These are phyloP conservation scores for Lithophane leautieri DNA, from an alignment of 2,888 invertebrate species.

Conservation along the genomic window DNA sequence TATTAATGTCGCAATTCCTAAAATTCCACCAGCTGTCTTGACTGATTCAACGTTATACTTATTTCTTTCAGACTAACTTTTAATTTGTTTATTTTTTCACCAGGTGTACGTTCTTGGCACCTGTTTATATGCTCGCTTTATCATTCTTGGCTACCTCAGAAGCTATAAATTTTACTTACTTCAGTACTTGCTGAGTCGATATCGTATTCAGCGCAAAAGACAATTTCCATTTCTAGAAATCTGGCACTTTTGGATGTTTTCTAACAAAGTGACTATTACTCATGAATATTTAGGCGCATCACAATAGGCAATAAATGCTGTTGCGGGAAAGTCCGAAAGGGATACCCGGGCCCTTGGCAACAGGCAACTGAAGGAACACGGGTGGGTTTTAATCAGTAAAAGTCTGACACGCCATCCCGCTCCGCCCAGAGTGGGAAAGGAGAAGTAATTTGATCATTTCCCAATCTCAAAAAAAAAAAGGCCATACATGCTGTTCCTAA, in stretches of 20 bases:
- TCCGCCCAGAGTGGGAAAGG: too few relatives aligned
- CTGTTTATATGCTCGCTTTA: constrained; percentile 66
- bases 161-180: constrained; percentile 51
- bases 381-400: too few relatives aligned
- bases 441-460: too few relatives aligned
- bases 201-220: neutral
- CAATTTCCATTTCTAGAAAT: neutral
- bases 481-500: neutral
- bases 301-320: neutral
- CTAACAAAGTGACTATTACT: neutral
- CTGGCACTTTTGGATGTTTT: neutral
- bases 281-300: constrained; percentile 1
- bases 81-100: constrained; percentile 32
- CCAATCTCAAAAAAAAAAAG: too few relatives aligned
- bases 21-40: constrained; percentile 50
- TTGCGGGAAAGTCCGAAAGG: too few relatives aligned
- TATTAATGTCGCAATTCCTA: constrained; percentile 55
- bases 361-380: too few relatives aligned
- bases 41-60: constrained; percentile 51
- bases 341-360: too few relatives aligned
- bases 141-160: constrained; percentile 68
- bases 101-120: constrained; percentile 61
- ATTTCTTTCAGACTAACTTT: constrained; percentile 50
- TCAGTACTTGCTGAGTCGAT: constrained; percentile 12
- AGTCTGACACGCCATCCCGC: too few relatives aligned